Percentiles rank a stretch among this genome's conserved stretches.
Conservation (phyloP, 1,140 invertebrate species). For the Drosophila dunni region DNA sequence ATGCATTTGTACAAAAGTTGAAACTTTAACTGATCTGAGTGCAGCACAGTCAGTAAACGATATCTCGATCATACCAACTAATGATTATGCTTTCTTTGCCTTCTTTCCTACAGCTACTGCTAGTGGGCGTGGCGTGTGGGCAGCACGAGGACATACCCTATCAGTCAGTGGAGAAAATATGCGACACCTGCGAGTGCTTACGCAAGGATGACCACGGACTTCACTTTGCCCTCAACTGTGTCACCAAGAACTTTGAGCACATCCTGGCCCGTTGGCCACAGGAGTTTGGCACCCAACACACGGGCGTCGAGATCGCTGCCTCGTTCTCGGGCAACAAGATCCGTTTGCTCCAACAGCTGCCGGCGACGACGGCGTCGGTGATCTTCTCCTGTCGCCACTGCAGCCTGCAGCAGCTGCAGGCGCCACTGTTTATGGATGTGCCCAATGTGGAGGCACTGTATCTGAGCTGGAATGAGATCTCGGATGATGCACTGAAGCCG, state of each 20-base stretch:
- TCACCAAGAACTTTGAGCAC: conserved; percentile 78
- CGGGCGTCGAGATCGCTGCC: conserved; percentile 75
- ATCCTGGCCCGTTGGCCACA: conserved; percentile 84
- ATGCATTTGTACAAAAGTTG: no score
- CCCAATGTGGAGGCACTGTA: conserved; percentile 88
- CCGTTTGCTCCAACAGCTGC: conserved; percentile 81
- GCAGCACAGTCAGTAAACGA: no score
- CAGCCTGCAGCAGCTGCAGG: conserved; percentile 86
- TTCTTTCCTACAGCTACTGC: background rate
- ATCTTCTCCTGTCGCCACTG: conserved; percentile 85
- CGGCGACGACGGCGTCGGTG: conserved; percentile 78
- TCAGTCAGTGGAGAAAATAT: conserved; percentile 70
- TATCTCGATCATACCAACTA: no score
- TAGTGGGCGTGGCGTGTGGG: background rate
- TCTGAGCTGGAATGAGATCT: conserved; percentile 89
- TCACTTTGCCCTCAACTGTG: conserved; percentile 81
- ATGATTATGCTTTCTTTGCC: no score
- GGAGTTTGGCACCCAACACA: conserved; percentile 60
- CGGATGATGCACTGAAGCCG: conserved; percentile 86
- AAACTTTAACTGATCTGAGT: no score
- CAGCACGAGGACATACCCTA: conserved; percentile 81
- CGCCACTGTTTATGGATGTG: conserved; percentile 88
- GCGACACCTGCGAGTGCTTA: conserved; percentile 69
- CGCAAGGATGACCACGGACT: conserved; percentile 47
- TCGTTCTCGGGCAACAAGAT: conserved; percentile 85